Evolutionary conservation across 1,140 invertebrate species (phyloP), one percentile per base, ranked within the genome.

Genomic region (Nixonia krombeini): DNA sequence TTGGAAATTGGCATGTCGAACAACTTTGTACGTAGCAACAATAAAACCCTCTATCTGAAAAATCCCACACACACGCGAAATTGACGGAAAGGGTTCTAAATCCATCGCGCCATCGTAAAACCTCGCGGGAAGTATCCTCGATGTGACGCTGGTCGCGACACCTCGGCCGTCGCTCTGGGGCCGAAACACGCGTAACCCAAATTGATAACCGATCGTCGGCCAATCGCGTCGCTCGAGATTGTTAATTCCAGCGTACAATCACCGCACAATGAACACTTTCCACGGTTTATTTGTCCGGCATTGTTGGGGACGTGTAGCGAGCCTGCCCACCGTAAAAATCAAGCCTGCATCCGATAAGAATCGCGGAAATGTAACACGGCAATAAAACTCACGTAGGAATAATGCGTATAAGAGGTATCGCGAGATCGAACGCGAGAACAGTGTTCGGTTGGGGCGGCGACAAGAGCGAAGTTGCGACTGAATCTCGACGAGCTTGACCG

Each of bases 271-370:
- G 55, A 33, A 58, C 16, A 61, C 38, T 51, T 58, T 66, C 17
- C 42, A 53, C 29, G 46, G 23, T 63, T 56, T 47, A 47, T 62
- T 63, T 51, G 45, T 21, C 15, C 18, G 38, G 16, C 18, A 25
- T 49, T 21, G 55, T 61, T 49, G 33, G 6, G 25, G 35, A 16
- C 21, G 51, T 18, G 5, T 2, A 6, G 16, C 4, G 12, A 26
- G 41, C 6, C 6, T 21, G 13, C 33, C 9, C 29, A 50, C 44
- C n/a, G n/a, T n/a, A n/a, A n/a, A n/a, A n/a, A n/a, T n/a, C n/a
- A n/a, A n/a, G n/a, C 56, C 45, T 40, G 42, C 38, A 45, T 46
- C 35, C 68, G 78, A 83, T 83, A 82, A 81, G 73, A 46, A 57
- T 46, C 38, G 71, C 75, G 77, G 73, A 74, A 70, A 49, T 74